phyloP scores from a whole-genome alignment of 2,113 vertebrate species.

The Mustelus asterias region DNA sequence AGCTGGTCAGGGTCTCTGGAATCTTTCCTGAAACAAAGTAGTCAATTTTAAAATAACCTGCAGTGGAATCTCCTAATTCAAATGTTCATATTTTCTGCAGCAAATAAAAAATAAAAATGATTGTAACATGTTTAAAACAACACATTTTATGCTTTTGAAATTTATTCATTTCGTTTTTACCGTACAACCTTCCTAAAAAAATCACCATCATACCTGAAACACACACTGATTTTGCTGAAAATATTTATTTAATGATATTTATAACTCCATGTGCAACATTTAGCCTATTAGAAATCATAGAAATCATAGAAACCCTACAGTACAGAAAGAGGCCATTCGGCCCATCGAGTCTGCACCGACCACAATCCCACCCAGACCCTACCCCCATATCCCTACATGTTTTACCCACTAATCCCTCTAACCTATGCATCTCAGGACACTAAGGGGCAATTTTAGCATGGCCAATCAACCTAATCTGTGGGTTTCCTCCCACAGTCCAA shows the following conservation, averaged over 20 bases:
- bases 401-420: no score
- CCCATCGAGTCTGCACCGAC: no score
- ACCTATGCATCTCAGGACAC: no score
- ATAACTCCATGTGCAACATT: constrained; percentile 35
- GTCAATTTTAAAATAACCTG: neutral
- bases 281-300: no score
- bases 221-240: neutral
- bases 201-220: neutral
- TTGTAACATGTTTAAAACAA: neutral
- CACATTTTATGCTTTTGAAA: neutral
- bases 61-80: neutral
- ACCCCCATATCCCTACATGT: no score
- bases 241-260: constrained; percentile 46
- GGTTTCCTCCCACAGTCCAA: no score
- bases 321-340: no score
- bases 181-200: neutral
- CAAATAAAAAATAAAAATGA: neutral
- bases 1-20: constrained; percentile 92
- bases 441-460: no score
- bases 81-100: neutral
- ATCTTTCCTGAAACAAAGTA: constrained; percentile 70
- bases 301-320: no score
- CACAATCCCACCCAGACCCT: no score
- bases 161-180: neutral
- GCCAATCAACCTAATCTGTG: no score